Base-by-base conservation (phyloP, 2,888 invertebrate genomes). In the Mycogona germanica region DNA sequence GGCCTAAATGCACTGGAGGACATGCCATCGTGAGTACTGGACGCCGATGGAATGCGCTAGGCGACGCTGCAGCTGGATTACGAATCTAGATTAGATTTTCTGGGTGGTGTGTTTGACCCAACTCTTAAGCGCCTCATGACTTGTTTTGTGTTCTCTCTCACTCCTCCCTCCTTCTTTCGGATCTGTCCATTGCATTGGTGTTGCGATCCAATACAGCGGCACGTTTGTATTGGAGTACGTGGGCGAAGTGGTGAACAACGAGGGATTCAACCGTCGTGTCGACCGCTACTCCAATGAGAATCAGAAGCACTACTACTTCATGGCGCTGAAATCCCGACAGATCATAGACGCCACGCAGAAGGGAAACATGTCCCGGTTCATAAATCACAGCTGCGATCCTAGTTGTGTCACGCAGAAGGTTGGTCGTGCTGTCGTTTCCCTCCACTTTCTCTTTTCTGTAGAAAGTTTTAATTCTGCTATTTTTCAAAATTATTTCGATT, bases 341-440 rank as follows among this genome's bases (percentile, higher is more conserved):
- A 82, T 91, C 53, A 97, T 99, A 57, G 98, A 99, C 73, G 98
- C 98, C 2, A 97, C 97, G 0, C 73, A 79, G 62, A 92, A 87
- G 70, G 98, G 98, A 30, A 98, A 96, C 68, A 82, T 89, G 56
- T 96, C 97, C 0, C 76, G 98, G 38, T 99, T 97, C 67, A 95
- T 98, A 62, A 99, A 99, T 71, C 98, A 99, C 69, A 95, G 95
- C 44, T 99, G 98, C 68, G 93, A 96, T 63, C 98, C 98, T 0
- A 98, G 98, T 70, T 88, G 95, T 3, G 93, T 93, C 72, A 97
- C 97, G 0, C 96, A 98, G 72, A 98, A 98, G 72, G 78, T 76
- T 55, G n/a, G 25, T 29, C n/a, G 14, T 17, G n/a, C n/a, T n/a
- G n/a, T n/a, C n/a, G n/a, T n/a, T n/a, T n/a, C n/a, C n/a, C n/a